Conservation (phyloP, 2,113 vertebrate species). For the Talpa occidentalis region DNA sequence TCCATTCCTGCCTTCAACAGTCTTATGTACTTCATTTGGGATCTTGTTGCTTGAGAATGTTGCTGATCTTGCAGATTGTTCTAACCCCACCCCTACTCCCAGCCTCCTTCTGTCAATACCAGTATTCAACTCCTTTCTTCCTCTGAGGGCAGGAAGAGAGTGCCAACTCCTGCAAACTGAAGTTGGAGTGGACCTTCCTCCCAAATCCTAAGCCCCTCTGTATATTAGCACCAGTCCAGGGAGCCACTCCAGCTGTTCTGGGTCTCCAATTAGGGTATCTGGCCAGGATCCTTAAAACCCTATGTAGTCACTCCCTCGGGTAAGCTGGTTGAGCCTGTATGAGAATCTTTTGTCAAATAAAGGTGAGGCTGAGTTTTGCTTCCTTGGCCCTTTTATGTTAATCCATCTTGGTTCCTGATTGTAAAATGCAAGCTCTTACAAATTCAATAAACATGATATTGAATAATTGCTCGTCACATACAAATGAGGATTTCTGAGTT, state of each 20-base stretch:
- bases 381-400: not conserved
- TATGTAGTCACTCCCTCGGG: not conserved
- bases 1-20: slow-evolving; percentile 56
- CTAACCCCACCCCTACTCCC: slow-evolving; percentile 10
- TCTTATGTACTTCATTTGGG: slow-evolving; percentile 7
- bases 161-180: not conserved
- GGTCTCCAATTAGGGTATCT: not conserved
- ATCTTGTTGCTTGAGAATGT: slow-evolving; percentile 58
- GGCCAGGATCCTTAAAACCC: not conserved
- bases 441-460: not conserved
- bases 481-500: not conserved
- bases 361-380: not conserved
- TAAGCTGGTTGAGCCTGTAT: not conserved
- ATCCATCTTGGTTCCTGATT: not conserved
- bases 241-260: not conserved
- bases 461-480: not conserved
- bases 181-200: not conserved
- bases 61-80: slow-evolving; percentile 40
- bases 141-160: not conserved
- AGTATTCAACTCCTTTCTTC: not conserved
- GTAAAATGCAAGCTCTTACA: not conserved
- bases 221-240: not conserved
- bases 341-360: not conserved
- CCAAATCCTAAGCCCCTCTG: not conserved
- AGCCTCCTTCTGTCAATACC: not conserved